Evolutionary conservation across 1,140 invertebrate species (phyloP), one percentile per base, ranked within the genome.

Genomic region (Pseudoatta argentina): DNA sequence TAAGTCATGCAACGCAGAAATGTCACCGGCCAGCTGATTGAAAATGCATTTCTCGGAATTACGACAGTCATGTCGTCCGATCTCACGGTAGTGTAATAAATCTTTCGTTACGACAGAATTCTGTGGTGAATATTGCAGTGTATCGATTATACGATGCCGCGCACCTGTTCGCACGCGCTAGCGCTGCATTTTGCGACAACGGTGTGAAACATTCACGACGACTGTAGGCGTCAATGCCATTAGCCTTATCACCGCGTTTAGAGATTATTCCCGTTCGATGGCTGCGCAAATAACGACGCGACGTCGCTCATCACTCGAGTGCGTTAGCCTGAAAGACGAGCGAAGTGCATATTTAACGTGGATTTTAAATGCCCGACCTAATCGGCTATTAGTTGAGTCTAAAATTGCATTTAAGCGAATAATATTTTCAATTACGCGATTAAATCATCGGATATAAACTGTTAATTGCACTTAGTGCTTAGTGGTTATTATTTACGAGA

Each of bases 191-290:
- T 72, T n/a, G 3, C 51, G 30, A 18, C 64, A 21, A 21, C 53
- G 30, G 21, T 53, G 48, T 89, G 88, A 89, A 76, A 88, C 88
- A 89, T 53, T 34, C 44, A 72, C n/a, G 67, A 61, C 69, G 55
- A 48, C 39, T 81, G 82, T 79, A 89, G 87, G 87, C 82, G 81
- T 79, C 59, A 73, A 69, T 88, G 87, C 57, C 85, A 88, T 85
- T 66, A 48, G 48, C 81, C 66, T 88, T 88, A 88, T 88, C 88
- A 51, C 18, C 12, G 44, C 21, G 18, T 89, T 89, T 88, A 75
- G 55, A 88, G 85, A 89, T 89, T 79, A 88, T 88, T 86, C 88
- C 71, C 59, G 55, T 75, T 86, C 81, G 63, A 79, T 77, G 82
- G 77, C 61, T 85, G 67, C 55, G 61, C 59, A 89, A 89, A 88